Conservation (phyloP, 2,113 vertebrate genomes). For the cattle (Bos taurus) region DNA sequence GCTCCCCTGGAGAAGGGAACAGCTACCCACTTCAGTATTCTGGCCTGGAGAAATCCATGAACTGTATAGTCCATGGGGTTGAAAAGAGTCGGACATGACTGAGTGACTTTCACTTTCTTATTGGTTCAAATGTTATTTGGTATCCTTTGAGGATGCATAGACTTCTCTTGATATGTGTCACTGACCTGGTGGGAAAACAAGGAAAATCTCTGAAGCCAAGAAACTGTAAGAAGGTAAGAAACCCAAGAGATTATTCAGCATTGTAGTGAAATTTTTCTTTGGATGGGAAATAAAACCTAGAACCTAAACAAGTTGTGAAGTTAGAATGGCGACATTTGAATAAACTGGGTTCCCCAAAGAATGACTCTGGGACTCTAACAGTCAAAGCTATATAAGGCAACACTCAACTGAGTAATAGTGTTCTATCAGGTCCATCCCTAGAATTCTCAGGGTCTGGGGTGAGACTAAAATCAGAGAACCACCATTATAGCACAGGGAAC, state of each 20-base stretch:
- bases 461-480: not conserved
- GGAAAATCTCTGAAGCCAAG: not conserved
- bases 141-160: not conserved
- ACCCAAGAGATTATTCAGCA: not conserved
- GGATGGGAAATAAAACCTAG: not conserved
- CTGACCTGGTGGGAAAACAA: not conserved
- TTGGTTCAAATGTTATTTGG: not conserved
- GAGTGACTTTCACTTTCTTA: not conserved
- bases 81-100: not conserved
- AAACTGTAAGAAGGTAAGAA: not conserved
- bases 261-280: not conserved
- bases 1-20: not conserved
- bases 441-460: not conserved
- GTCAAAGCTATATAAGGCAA: not conserved
- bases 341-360: not conserved
- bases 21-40: not conserved
- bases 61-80: not conserved
- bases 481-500: not conserved
- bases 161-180: slow-evolving; percentile 5
- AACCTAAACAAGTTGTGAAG: not conserved
- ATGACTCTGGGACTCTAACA: not conserved
- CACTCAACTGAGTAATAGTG: not conserved
- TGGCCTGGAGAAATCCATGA: not conserved
- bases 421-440: not conserved
- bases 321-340: not conserved